Percentiles rank a stretch among this genome's conserved stretches.
These are phyloP conservation scores for Sinopyrophorus schimmeli DNA, from an alignment of 2,888 invertebrate genomes.

Conservation along the genomic window DNA sequence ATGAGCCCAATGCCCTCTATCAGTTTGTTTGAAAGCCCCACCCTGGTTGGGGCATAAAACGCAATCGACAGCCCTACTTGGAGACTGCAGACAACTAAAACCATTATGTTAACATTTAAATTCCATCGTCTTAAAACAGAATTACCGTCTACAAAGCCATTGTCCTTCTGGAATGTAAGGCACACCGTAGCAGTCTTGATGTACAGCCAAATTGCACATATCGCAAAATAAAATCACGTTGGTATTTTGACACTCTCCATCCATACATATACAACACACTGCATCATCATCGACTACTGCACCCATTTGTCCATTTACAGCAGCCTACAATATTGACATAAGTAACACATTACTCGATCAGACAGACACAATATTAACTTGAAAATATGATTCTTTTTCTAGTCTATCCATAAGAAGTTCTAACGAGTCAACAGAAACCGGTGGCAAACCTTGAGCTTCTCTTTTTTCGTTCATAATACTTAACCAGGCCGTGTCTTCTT, in stretches of 20 bases:
- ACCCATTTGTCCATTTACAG: slow-evolving; percentile 69
- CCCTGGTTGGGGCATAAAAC: slow-evolving; percentile 97
- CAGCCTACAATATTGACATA: slow-evolving; percentile 54
- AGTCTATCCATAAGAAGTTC: slow-evolving; percentile 97
- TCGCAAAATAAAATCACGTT: slow-evolving; percentile 99
- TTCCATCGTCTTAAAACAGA: neutral
- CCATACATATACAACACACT: slow-evolving; percentile 98
- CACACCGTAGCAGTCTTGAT: slow-evolving; percentile 98
- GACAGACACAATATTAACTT: slow-evolving; percentile 56
- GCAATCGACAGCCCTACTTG: slow-evolving; percentile 94
- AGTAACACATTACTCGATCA: neutral
- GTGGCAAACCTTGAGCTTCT: slow-evolving; percentile 68
- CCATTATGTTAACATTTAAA: neutral
- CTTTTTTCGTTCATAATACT: slow-evolving; percentile 85
- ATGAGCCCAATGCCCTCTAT: slow-evolving; percentile 95
- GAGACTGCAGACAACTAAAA: slow-evolving; percentile 82
- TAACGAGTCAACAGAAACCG: slow-evolving; percentile 85
- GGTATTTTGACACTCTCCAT: slow-evolving; percentile 97
- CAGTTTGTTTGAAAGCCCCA: slow-evolving; percentile 98
- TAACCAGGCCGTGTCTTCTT: slow-evolving; percentile 96
- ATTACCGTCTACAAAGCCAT: slow-evolving; percentile 82
- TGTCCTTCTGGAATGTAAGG: slow-evolving; percentile 67
- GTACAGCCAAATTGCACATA: slow-evolving; percentile 99
- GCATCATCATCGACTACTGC: slow-evolving; percentile 96
- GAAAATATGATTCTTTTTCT: slow-evolving; percentile 97